Evolutionary conservation across 1,140 invertebrate species (phyloP), one percentile per base, ranked within the genome.

Genomic region (Drosophila busckii): DNA sequence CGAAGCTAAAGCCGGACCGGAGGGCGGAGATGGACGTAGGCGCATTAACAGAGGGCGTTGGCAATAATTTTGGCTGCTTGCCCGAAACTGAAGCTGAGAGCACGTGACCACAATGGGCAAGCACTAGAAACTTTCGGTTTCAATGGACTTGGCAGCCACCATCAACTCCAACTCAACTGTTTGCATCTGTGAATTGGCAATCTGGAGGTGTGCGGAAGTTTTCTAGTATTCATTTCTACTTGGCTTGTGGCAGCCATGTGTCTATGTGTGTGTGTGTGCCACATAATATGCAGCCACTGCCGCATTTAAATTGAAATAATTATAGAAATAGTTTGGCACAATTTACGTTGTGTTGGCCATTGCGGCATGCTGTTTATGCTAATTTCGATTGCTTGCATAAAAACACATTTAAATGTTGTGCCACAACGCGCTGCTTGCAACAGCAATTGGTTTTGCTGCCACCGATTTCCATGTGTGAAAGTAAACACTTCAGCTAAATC

Each of bases 321-420:
- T 48, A 55, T 56, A 26, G 25, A 56, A 80, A 78, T 78, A n/a
- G n/a, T n/a, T n/a, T 80, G 69, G 59, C 64, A 80, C 73, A 73
- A 80, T 78, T 78, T 73, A 55, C 58, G n/a, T n/a, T n/a, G n/a
- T n/a, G n/a, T n/a, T 54, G 58, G 46, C 53, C 52, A 78, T 78
- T 71, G 53, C 67, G 49, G 62, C 71, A 68, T n/a, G 67, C 64
- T 75, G 52, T 75, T 78, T 78, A 78, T 80, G 75, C 54, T 73
- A 78, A 78, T 78, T 73, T n/a, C n/a, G 68, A 60, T 71, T 32
- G 25, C 22, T 49, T 60, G 42, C 58, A 55, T 54, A 54, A 13
- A 78, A 78, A 80, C 35, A 32, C 28, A 48, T 42, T 42, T 49
- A 37, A 62, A 42, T 40, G 22, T 28, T 62, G 42, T 48, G 35